phyloP scores from a whole-genome alignment of 1,140 invertebrate genomes.

The Yoshiicerus persimilis region DNA sequence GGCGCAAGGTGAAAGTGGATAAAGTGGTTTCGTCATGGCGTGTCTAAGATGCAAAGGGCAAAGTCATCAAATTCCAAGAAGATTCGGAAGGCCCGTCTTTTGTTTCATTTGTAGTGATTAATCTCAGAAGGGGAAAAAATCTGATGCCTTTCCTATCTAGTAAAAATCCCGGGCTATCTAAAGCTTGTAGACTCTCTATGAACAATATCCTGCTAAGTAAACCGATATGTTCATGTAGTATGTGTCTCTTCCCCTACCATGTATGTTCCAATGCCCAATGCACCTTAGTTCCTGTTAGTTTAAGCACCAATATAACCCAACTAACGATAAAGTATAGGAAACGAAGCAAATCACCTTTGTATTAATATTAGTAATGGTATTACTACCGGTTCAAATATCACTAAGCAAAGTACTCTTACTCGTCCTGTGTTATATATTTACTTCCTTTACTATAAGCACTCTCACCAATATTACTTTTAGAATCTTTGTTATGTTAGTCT shows the following conservation, averaged over 20 bases:
- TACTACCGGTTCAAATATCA: neutral
- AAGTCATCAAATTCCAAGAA: neutral
- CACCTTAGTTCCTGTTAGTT: neutral
- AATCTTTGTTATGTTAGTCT: neutral
- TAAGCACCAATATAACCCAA: neutral
- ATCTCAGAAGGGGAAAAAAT: neutral
- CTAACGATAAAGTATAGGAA: neutral
- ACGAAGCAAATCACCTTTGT: neutral
- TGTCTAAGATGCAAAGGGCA: neutral
- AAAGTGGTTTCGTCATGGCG: neutral
- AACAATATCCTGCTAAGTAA: too few species aligned
- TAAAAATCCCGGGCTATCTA: neutral
- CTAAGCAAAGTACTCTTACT: neutral
- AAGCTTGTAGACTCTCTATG: too few species aligned
- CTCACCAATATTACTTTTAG: neutral
- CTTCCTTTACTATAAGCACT: too few species aligned
- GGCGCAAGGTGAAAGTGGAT: neutral
- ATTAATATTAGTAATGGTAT: too few species aligned
- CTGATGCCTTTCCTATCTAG: neutral
- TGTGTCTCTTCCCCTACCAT: neutral
- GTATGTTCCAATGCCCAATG: neutral
- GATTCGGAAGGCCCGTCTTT: neutral
- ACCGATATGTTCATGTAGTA: too few species aligned
- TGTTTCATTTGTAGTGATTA: conserved; percentile 3
- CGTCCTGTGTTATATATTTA: neutral